Conservation (phyloP, 2,797 vertebrate species). For the Huso huso region DNA sequence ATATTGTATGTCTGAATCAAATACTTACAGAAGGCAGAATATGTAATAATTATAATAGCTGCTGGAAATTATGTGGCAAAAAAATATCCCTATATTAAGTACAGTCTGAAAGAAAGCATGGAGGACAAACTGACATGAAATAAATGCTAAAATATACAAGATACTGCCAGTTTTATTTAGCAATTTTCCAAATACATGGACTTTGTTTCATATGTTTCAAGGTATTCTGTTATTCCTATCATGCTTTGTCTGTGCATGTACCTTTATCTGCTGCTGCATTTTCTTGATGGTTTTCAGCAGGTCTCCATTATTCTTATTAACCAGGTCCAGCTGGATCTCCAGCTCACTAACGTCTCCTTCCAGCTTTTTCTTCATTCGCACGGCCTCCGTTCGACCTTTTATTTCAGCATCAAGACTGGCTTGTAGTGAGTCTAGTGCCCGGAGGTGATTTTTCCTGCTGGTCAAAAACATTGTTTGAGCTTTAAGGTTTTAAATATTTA, state of each 20-base stretch:
- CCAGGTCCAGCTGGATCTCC: conserved; percentile 64
- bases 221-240: neutral
- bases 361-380: conserved; percentile 68
- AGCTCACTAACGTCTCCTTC: conserved; percentile 61
- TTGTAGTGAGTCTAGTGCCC: conserved; percentile 63
- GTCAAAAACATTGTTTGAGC: neutral
- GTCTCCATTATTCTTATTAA: conserved; percentile 59
- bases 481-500: neutral
- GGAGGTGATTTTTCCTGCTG: conserved; percentile 65
- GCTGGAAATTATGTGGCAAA: too few relatives aligned
- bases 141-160: too few relatives aligned
- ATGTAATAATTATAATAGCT: too few relatives aligned
- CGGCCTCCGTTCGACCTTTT: conserved; percentile 54
- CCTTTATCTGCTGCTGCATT: conserved; percentile 70
- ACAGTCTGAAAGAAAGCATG: too few relatives aligned
- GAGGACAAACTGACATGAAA: too few relatives aligned
- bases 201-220: neutral
- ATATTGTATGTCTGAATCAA: too few relatives aligned
- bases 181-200: neutral
- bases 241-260: conserved; percentile 23
- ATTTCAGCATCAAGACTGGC: conserved; percentile 66
- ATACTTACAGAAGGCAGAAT: too few relatives aligned
- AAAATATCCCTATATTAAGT: too few relatives aligned
- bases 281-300: conserved; percentile 61
- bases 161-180: neutral